Conservation (phyloP, 2,113 vertebrate genomes). For the Colossoma macropomum region DNA sequence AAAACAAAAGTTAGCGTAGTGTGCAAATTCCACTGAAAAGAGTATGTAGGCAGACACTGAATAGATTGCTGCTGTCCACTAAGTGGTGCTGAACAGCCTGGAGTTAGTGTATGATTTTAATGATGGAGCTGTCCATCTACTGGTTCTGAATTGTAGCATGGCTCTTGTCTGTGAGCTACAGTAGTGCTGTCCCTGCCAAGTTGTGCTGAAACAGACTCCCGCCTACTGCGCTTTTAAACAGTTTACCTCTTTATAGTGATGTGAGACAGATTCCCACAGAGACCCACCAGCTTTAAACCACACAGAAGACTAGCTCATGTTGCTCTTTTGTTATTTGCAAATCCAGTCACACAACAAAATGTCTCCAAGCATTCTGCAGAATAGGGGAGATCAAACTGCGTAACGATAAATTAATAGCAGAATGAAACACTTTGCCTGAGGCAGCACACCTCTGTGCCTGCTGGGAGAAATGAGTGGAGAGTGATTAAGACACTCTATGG, state of each 20-base stretch:
- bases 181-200: not conserved
- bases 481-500: slow-evolving; percentile 31
- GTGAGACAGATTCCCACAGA: not conserved
- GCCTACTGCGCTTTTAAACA: not conserved
- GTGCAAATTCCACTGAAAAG: no score
- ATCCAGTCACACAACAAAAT: slow-evolving; percentile 9
- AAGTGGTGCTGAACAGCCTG: slow-evolving; percentile 10
- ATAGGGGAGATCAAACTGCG: slow-evolving; percentile 24
- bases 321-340: slow-evolving; percentile 2
- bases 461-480: slow-evolving; percentile 33
- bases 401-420: slow-evolving; percentile 45
- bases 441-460: slow-evolving; percentile 33
- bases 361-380: not conserved
- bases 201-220: not conserved
- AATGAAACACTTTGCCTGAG: slow-evolving; percentile 45
- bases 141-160: slow-evolving; percentile 5
- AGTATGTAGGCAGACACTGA: not conserved
- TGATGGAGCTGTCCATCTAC: slow-evolving; percentile 33
- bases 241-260: not conserved
- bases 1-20: not conserved
- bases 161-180: not conserved
- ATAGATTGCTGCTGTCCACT: not conserved
- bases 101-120: not conserved
- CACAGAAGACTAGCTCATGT: slow-evolving; percentile 1
- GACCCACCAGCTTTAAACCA: not conserved